Evolutionary conservation across 2,113 vertebrate genomes (phyloP), one percentile per base, ranked within the genome.

Genomic region (Geococcyx californianus): DNA sequence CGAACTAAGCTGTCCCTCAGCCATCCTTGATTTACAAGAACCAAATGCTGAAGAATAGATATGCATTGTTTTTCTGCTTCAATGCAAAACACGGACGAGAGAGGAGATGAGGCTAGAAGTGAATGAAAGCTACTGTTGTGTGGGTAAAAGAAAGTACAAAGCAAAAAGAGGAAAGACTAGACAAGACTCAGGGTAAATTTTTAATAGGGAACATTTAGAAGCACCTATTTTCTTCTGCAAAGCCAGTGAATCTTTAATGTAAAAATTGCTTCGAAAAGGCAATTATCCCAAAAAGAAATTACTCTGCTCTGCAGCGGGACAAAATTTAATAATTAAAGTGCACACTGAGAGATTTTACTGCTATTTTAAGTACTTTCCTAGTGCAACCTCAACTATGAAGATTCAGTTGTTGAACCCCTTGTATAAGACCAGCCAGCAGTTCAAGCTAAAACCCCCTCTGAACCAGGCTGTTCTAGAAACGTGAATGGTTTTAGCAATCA

Each of bases 211-310:
- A 19, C 60, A 91, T 95, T 94, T 85, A 91, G 91, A 89, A 94
- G 85, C 88, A 94, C 64, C 85, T 51, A 66, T 78, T 54, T 93
- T 94, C 94, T 92, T 94, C 94, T 89, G 77, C 76, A 91, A 93
- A 95, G 73, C 60, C 73, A 68, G 91, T 95, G 86, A 97, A 97
- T 91, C 87, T 94, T 97, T 97, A 96, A 95, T 93, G 94, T 45
- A 95, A 84, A 95, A 96, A 95, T 76, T 79, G 84, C 87, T 84
- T 88, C 0, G 1, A 96, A 97, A 97, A 95, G 80, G 80, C 94
- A 95, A 84, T 96, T 96, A 94, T 95, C 87, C 73, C 69, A 60
- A 76, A 95, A 95, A 95, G 90, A 94, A 95, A 92, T 95, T 89
- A 86, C 83, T 93, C 79, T 79, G 60, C 72, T 93, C 85, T 94